Base-by-base conservation (phyloP, 1,140 invertebrate species). In the Bombus pyrosoma region DNA sequence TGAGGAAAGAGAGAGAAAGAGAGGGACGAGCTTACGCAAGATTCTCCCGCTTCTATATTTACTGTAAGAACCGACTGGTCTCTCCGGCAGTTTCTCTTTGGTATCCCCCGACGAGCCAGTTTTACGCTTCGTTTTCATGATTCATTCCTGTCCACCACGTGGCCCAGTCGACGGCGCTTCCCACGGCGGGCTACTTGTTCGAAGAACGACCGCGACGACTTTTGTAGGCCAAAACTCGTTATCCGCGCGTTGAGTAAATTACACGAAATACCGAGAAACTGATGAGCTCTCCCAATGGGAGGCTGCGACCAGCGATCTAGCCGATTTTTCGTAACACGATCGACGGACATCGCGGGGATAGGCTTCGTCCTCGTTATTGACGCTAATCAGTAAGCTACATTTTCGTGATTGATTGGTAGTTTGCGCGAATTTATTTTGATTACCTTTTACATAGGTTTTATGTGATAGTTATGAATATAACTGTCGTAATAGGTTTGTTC, bases 41-140 rank as follows among this genome's bases (percentile, higher is more conserved):
- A 85, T 85, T 85, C 86, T 85, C 75, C 32, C 74, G 71, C 83
- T 85, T 87, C 86, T 87, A 87, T 87, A 85, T 85, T 87, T 87
- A 87, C 77, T 75, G 71, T 75, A 83, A 75, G 82, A 85, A 39
- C 43, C 72, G 41, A 57, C 81, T 59, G 53, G 34, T 57, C 10
- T 34, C 69, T 41, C 69, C 10, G 34, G 25, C 77, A 37, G 57
- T 66, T 80, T 78, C 83, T 71, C 86, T 64, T 81, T 64, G 76
- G 77, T 41, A 74, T 82, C 85, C 74, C 37, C 73, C 77, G 73
- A 62, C 43, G 37, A 57, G 79, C 69, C 83, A 78, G 79, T 86
- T 86, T 87, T 86, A 86, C 86, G 86, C 78, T 85, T 82, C 84
- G 86, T 87, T 85, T 80, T 83, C 86, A 85, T 87, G 83, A 87